phyloP scores from a whole-genome alignment of 2,797 vertebrate species.

The Lutjanus argentimaculatus region DNA sequence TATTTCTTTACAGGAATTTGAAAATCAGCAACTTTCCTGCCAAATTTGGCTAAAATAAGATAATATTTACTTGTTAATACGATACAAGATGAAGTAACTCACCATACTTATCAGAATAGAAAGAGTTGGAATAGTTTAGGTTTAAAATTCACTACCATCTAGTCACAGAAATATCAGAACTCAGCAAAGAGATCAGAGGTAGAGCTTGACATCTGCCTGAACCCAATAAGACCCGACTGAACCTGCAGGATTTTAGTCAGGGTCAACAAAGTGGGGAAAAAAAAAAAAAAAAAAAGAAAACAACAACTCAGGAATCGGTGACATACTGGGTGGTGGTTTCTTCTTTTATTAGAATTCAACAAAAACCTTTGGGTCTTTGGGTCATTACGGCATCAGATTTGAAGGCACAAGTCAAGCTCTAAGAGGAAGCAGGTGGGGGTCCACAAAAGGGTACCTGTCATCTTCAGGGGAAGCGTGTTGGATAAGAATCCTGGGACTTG shows the following conservation, averaged over 20 bases:
- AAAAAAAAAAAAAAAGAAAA: background rate
- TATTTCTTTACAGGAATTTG: background rate
- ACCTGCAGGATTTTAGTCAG: slow-evolving; percentile 21
- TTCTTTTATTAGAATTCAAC: too few relatives aligned
- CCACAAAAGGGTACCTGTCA: slow-evolving; percentile 93
- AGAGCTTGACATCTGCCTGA: slow-evolving; percentile 79
- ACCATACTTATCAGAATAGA: slow-evolving; percentile 17
- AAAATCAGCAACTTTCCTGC: background rate
- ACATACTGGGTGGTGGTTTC: background rate
- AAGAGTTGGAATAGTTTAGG: slow-evolving; percentile 23
- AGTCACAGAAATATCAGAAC: slow-evolving; percentile 45
- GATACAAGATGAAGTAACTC: slow-evolving; percentile 72
- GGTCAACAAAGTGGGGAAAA: background rate
- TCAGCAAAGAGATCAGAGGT: slow-evolving; percentile 30
- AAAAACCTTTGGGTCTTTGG: slow-evolving; percentile 27
- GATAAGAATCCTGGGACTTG: slow-evolving; percentile 99
- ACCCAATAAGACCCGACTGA: slow-evolving; percentile 49
- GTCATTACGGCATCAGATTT: slow-evolving; percentile 47
- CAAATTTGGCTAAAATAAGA: background rate
- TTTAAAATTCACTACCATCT: slow-evolving; percentile 30
- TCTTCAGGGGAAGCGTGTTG: slow-evolving; percentile 98
- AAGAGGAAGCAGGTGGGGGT: slow-evolving; percentile 58
- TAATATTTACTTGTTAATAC: background rate
- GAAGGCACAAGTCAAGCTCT: slow-evolving; percentile 77
- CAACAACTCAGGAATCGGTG: background rate